Base-by-base conservation (phyloP, 37 sponge, comb jelly and placozoan species). In the Crambe crambe region DNA sequence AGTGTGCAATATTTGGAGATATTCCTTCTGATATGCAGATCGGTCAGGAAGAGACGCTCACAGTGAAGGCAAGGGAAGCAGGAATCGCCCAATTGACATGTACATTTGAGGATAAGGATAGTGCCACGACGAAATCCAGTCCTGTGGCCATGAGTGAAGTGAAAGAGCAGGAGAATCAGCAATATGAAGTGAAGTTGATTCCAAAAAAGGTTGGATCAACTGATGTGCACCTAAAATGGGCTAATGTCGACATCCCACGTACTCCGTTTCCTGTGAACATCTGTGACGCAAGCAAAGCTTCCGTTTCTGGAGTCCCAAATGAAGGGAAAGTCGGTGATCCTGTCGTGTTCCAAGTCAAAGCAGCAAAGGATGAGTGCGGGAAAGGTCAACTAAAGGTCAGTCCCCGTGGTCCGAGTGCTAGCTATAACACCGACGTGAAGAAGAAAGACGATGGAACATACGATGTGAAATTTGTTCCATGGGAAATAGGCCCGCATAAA, bases 401-500 rank as follows among this genome's bases (percentile, higher is more conserved):
- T 25, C 72, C 86, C 18, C 58, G 80, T 22, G 89, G 95, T 3
- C 77, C 91, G 26, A 81, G 62, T 54, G 87, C 86, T 30, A 60
- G 43, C 27, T 83, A 89, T 35, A 65, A 68, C 0, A 80, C 82
- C 1, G 86, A 91, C 30, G 73, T 89, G 8, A 80, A n/a, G n/a
- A 73, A 79, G 25, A 75, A 74, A 35, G 75, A 83, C 1, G 82
- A 89, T 22, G 87, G 74, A 6, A 78, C 40, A 23, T 85, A 89
- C 65, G 42, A 74, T 0, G 82, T 83, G 3, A 39, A 42, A 15
- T 84, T 92, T 32, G 76, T 65, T 23, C 93, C 96, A 56, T 72
- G 75, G 85, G 96, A 95, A 58, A 76, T 72, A 15, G 96, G 96
- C 8, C 58, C 40, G 2, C 90, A 91, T 58, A 38, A 70, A 26